Percentiles rank a stretch among this genome's conserved stretches.
Evolutionary conservation across 2,797 vertebrate genomes (phyloP).

Genomic region (Xiphophorus birchmanni): DNA sequence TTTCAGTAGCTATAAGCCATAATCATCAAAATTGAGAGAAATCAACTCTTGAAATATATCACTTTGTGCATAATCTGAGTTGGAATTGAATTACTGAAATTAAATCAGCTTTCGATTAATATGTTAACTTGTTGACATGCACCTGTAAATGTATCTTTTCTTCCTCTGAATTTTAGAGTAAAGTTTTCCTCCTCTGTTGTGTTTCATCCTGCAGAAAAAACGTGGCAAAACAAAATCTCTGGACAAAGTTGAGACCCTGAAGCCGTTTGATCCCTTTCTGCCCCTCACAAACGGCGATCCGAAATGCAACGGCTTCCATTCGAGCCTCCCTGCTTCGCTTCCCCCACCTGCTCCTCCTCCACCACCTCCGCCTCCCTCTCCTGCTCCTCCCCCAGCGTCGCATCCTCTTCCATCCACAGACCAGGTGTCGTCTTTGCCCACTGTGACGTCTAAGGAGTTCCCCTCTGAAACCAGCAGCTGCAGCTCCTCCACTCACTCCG

Average conservation of each 20-base stretch:
- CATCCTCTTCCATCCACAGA: slow-evolving; percentile 57
- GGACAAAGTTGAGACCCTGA: slow-evolving; percentile 90
- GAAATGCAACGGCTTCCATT: slow-evolving; percentile 85
- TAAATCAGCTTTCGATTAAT: not conserved
- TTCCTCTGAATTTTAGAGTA: slow-evolving; percentile 13
- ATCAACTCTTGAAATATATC: not conserved
- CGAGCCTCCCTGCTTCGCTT: slow-evolving; percentile 78
- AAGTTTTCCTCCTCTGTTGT: slow-evolving; percentile 1
- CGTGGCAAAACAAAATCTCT: slow-evolving; percentile 90
- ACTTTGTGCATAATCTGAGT: not conserved
- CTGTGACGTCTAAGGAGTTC: slow-evolving; percentile 83
- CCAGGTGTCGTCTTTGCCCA: slow-evolving; percentile 77
- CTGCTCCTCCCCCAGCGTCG: slow-evolving; percentile 55
- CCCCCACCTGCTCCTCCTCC: slow-evolving; percentile 65
- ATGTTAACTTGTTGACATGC: not conserved
- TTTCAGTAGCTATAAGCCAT: not conserved
- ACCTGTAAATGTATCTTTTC: not conserved
- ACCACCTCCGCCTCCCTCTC: slow-evolving; percentile 47
- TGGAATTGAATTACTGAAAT: not conserved
- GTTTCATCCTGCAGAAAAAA: slow-evolving; percentile 86
- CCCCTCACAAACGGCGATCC: slow-evolving; percentile 82
- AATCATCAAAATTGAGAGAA: not conserved
- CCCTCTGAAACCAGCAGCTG: slow-evolving; percentile 90
- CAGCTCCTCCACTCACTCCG: slow-evolving; percentile 89
- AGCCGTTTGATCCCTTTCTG: slow-evolving; percentile 74